A percentile compares a stretch with the other conserved stretches of the same genome.
phyloP scores from a whole-genome alignment of 2,113 vertebrate species.

The Archocentrus centrarchus region DNA sequence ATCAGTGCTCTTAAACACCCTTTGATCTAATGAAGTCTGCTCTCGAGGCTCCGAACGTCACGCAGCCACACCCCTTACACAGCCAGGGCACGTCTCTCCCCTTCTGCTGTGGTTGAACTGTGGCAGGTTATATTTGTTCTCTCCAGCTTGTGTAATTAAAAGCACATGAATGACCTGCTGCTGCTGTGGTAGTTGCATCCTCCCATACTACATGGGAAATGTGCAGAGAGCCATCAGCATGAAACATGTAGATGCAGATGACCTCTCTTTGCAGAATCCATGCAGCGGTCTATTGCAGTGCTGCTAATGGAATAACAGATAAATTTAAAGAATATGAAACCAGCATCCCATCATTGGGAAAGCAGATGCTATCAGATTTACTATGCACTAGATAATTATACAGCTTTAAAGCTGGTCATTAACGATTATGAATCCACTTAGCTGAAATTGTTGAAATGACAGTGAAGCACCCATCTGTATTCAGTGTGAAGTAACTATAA shows the following conservation, averaged over 20 bases:
- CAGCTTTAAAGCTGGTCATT: not conserved
- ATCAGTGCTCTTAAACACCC: not conserved
- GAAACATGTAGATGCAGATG: not conserved
- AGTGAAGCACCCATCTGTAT: not conserved
- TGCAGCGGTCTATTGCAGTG: not conserved
- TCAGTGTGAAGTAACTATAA: not conserved
- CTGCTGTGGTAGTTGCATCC: not conserved
- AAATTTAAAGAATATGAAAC: not conserved
- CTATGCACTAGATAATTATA: not conserved
- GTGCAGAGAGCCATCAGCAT: slow-evolving; percentile 9
- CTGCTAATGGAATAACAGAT: not conserved
- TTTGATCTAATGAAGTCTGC: not conserved
- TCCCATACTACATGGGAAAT: slow-evolving; percentile 14
- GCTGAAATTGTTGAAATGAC: not conserved
- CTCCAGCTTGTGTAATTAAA: slow-evolving; percentile 6
- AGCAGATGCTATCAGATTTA: not conserved
- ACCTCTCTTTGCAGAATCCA: not conserved
- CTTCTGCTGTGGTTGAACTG: not conserved
- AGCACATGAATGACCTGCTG: not conserved
- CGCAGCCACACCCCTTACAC: not conserved
- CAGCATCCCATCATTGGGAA: not conserved
- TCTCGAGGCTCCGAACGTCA: not conserved
- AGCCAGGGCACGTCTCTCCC: not conserved
- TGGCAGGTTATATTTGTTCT: slow-evolving; percentile 21
- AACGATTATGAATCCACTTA: not conserved